These are phyloP conservation scores for Cromileptes altivelis DNA, from an alignment of 2,113 vertebrate species.

Conservation along the genomic window DNA sequence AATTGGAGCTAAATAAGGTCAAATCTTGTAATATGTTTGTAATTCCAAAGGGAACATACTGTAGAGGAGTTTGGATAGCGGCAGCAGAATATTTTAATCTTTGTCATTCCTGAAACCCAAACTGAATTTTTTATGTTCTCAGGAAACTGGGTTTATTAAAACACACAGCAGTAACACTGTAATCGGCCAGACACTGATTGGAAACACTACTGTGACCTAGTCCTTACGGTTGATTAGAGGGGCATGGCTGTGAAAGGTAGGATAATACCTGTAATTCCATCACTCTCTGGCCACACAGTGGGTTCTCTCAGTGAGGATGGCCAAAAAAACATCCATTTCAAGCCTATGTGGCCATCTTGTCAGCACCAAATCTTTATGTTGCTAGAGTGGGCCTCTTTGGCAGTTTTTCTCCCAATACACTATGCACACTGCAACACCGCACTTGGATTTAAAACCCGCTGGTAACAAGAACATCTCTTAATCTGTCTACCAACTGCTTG, in stretches of 20 bases:
- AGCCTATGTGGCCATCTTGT: conserved; percentile 9
- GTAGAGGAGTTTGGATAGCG: neutral
- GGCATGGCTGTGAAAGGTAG: neutral
- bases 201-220: neutral
- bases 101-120: neutral
- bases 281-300: conserved; percentile 22
- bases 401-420: neutral
- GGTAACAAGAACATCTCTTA: conserved; percentile 57
- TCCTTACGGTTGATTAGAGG: conserved; percentile 7
- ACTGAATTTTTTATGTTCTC: conserved; percentile 5
- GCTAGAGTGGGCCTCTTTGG: conserved; percentile 11
- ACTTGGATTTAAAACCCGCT: conserved; percentile 41
- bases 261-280: conserved; percentile 12
- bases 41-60: neutral
- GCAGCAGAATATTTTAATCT: neutral
- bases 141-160: conserved; percentile 14
- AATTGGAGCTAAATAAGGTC: conserved; percentile 38
- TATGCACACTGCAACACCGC: conserved; percentile 31
- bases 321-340: conserved; percentile 32
- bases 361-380: conserved; percentile 10
- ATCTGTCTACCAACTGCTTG: conserved; percentile 54
- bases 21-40: conserved; percentile 14
- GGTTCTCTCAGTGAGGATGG: neutral
- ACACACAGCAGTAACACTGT: neutral
- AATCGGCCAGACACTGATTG: neutral